Percentiles rank a stretch among this genome's conserved stretches.
These are phyloP conservation scores for Neomorphus geoffroyi DNA, from an alignment of 2,797 vertebrate genomes.

Conservation along the genomic window DNA sequence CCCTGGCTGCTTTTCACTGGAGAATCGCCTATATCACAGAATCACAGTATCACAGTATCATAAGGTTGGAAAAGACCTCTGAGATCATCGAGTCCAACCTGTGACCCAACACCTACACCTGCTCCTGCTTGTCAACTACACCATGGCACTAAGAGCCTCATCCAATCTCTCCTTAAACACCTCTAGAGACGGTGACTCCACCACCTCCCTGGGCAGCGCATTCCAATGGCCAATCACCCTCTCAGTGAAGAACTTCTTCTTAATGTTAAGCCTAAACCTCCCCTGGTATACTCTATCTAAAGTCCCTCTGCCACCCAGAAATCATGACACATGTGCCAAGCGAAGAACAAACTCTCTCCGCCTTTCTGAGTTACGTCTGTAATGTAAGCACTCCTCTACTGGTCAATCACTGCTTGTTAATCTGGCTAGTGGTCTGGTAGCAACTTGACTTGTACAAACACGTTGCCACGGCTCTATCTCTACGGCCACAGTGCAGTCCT, in stretches of 20 bases:
- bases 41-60: too few species aligned
- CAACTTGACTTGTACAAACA: background rate
- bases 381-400: background rate
- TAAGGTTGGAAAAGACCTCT: too few species aligned
- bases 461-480: background rate
- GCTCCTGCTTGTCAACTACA: too few species aligned
- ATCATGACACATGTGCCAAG: background rate
- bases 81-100: too few species aligned
- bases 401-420: background rate
- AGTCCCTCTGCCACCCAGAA: background rate
- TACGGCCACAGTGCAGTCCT: rapidly evolving
- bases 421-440: background rate
- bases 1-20: background rate
- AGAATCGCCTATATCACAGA: rapidly evolving
- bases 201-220: too few species aligned
- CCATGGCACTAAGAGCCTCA: too few species aligned
- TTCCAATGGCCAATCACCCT: too few species aligned
- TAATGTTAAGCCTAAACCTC: too few species aligned
- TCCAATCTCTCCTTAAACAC: too few species aligned
- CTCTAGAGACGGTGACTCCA: too few species aligned
- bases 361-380: background rate
- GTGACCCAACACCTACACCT: too few species aligned
- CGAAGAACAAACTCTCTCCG: background rate
- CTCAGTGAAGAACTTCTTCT: too few species aligned
- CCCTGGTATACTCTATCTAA: background rate